Evolutionary conservation across 2,797 vertebrate genomes (phyloP).

Genomic region (Fistularia commersonii): DNA sequence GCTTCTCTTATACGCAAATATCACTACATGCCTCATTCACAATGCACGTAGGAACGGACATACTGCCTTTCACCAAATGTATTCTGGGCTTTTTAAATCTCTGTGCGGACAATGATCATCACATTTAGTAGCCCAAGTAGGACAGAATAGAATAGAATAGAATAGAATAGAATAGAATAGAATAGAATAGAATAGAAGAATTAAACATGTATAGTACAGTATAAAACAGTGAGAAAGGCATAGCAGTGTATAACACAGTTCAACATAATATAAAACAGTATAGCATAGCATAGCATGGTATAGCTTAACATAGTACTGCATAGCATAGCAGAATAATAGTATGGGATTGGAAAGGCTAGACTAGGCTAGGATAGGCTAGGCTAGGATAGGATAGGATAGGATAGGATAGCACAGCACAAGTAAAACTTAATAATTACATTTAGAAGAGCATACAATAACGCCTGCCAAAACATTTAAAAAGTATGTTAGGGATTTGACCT

Average conservation of each 20-base stretch:
- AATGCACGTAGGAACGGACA: constrained; percentile 63
- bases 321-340: neutral
- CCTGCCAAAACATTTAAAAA: neutral
- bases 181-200: neutral
- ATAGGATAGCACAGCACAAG: neutral
- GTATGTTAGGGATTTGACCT: neutral
- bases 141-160: constrained; percentile 1
- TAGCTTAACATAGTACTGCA: neutral
- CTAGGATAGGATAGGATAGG: neutral
- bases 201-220: neutral
- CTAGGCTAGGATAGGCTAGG: too few relatives aligned
- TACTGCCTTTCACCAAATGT: constrained; percentile 62
- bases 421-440: neutral
- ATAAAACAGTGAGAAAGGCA: neutral
- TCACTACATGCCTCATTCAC: constrained; percentile 69
- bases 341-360: neutral
- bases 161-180: constrained; percentile 2
- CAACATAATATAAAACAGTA: neutral
- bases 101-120: constrained; percentile 27
- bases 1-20: constrained; percentile 86
- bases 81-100: constrained; percentile 42
- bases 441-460: neutral
- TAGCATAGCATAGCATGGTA: neutral
- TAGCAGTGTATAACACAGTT: neutral
- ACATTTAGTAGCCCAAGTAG: constrained; percentile 13